Evolutionary conservation across 2,888 invertebrate species (phyloP).

Genomic region (Brachycybe producta): DNA sequence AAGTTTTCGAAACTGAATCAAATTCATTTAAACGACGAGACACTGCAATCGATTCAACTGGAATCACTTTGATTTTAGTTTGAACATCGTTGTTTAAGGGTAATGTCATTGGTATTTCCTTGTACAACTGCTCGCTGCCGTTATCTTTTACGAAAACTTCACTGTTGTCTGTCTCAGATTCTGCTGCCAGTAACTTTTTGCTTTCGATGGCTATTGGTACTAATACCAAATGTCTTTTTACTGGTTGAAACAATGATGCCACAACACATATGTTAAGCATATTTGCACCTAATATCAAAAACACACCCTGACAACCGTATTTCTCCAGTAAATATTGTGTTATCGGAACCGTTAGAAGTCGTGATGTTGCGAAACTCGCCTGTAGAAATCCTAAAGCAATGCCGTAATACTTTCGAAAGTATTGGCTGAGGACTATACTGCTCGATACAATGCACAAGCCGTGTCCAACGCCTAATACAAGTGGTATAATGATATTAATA

Average conservation of each 20-base stretch:
- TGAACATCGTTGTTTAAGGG: background rate
- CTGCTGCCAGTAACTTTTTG: background rate
- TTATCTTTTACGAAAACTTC: background rate
- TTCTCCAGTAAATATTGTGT: conserved; percentile 23
- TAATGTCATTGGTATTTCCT: no score
- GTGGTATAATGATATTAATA: background rate
- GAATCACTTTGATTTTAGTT: no score
- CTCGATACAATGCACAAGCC: background rate
- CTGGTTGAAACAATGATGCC: conserved; percentile 12
- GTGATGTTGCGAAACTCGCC: conserved; percentile 27
- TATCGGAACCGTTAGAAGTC: conserved; percentile 35
- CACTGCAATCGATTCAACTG: no score
- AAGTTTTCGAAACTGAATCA: no score
- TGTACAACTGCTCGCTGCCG: no score
- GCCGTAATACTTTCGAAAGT: conserved; percentile 12
- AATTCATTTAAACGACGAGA: no score
- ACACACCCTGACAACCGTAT: conserved; percentile 16
- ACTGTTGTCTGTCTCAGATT: background rate
- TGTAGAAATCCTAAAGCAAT: conserved; percentile 8
- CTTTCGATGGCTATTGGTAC: background rate
- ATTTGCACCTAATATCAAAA: conserved; percentile 10
- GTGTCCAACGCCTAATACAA: conserved; percentile 8
- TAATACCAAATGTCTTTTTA: conserved; percentile 8
- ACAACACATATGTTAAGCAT: conserved; percentile 10
- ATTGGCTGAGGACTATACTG: conserved; percentile 5